A percentile compares a stretch with the other conserved stretches of the same genome.
Conservation (phyloP, 2,888 invertebrate species). For the Parelbella ahira region DNA sequence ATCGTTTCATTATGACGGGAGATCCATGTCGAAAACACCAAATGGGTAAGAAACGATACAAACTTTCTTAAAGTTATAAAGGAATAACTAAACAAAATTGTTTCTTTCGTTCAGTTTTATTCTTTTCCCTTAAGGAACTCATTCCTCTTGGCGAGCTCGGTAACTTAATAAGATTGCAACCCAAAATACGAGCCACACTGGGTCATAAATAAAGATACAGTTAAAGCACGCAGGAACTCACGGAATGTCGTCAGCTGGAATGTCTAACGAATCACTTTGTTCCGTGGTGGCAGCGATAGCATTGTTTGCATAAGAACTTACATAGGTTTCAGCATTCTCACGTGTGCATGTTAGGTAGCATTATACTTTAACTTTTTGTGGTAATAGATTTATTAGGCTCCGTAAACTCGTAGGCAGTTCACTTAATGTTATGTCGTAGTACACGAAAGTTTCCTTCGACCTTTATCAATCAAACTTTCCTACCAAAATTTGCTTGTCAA, state of each 20-base stretch:
- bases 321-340: background rate
- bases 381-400: too few species aligned
- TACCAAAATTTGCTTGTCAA: too few species aligned
- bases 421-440: too few species aligned
- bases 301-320: slow-evolving; percentile 3
- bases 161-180: background rate
- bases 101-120: background rate
- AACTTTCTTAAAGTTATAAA: too few species aligned
- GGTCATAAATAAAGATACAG: slow-evolving; percentile 14
- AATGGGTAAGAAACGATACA: too few species aligned
- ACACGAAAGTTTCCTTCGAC: too few species aligned
- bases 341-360: too few species aligned
- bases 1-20: too few species aligned
- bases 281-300: slow-evolving; percentile 6
- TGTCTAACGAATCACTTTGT: slow-evolving; percentile 17
- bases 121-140: background rate
- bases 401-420: too few species aligned
- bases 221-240: background rate
- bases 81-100: too few species aligned
- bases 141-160: background rate
- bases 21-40: too few species aligned
- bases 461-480: too few species aligned
- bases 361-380: background rate
- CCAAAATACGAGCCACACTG: background rate
- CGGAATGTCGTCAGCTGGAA: slow-evolving; percentile 16